Conservation (phyloP, 2,113 vertebrate genomes). For the Xiphias gladius region DNA sequence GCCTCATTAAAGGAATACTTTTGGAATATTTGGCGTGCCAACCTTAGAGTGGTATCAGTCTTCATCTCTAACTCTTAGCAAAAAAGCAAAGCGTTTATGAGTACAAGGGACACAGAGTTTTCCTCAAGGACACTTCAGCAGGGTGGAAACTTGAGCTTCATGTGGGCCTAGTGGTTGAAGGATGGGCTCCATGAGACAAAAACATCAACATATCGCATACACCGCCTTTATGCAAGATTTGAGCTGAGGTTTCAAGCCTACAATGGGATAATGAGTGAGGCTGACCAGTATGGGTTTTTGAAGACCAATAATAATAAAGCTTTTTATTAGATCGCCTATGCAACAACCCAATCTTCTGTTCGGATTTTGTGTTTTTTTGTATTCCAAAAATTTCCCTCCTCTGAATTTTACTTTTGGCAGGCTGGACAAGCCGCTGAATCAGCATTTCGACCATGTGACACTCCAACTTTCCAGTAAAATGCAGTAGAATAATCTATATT, state of each 20-base stretch:
- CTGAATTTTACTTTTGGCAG: slow-evolving; percentile 5
- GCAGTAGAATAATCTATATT: slow-evolving; percentile 1
- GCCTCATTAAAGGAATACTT: neutral
- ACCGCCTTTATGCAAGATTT: neutral
- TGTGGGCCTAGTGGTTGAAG: neutral
- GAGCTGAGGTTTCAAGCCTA: slow-evolving; percentile 17
- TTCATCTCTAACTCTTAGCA: neutral
- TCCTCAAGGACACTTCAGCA: neutral
- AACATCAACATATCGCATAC: neutral
- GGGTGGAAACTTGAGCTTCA: neutral
- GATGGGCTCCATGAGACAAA: neutral
- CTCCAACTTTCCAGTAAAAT: slow-evolving; percentile 28
- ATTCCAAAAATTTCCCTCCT: neutral
- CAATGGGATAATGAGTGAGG: neutral
- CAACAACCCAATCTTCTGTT: slow-evolving; percentile 4
- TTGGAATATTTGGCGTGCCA: neutral
- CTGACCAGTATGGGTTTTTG: slow-evolving; percentile 11
- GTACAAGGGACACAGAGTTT: neutral
- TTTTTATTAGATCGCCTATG: slow-evolving; percentile 14
- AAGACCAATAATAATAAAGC: slow-evolving; percentile 19
- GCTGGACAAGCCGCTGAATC: neutral
- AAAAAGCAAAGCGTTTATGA: neutral
- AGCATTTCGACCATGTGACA: neutral
- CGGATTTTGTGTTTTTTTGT: neutral
- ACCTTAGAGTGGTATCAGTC: neutral